These are phyloP conservation scores for Gouania willdenowi DNA, from an alignment of 2,797 vertebrate genomes.

Conservation along the genomic window DNA sequence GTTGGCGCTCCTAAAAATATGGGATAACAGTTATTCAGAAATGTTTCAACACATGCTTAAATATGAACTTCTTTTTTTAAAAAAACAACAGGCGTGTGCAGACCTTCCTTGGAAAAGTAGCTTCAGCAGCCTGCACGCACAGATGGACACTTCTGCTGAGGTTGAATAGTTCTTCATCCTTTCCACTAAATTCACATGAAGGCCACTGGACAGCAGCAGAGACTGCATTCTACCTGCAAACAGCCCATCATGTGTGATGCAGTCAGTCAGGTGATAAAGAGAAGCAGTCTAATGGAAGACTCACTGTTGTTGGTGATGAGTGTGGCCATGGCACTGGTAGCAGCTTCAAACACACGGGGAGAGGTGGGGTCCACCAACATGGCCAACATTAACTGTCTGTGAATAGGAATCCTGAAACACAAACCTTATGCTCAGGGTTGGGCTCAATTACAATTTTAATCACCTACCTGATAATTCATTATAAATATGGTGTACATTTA, in stretches of 20 bases:
- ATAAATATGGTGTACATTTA: too few relatives aligned
- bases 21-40: neutral
- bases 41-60: neutral
- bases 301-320: slow-evolving; percentile 85
- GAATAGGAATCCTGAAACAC: slow-evolving; percentile 80
- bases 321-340: slow-evolving; percentile 80
- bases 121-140: slow-evolving; percentile 84
- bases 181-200: slow-evolving; percentile 89
- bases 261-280: too few relatives aligned
- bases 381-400: slow-evolving; percentile 86
- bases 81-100: neutral
- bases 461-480: too few relatives aligned
- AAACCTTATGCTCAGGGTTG: too few relatives aligned
- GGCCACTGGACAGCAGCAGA: slow-evolving; percentile 84
- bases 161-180: slow-evolving; percentile 85
- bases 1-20: slow-evolving; percentile 71
- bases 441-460: too few relatives aligned
- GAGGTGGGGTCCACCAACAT: slow-evolving; percentile 89
- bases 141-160: slow-evolving; percentile 80
- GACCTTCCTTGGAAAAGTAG: slow-evolving; percentile 89
- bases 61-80: too few relatives aligned
- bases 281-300: neutral
- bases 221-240: slow-evolving; percentile 80
- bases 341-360: slow-evolving; percentile 85
- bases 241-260: too few relatives aligned